Conservation (phyloP, 1,140 invertebrate species). For the Periplaneta americana region DNA sequence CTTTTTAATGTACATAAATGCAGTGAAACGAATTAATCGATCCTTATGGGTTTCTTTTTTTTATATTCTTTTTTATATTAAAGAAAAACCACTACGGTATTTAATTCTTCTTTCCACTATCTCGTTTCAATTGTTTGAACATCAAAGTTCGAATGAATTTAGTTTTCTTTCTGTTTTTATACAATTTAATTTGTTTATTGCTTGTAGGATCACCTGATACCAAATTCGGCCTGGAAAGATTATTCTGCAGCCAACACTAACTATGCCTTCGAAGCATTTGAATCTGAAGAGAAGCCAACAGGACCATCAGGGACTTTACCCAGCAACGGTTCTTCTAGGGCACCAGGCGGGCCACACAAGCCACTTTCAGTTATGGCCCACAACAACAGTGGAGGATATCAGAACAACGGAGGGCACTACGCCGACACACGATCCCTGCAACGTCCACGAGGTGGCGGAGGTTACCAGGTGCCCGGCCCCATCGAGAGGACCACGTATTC, state of each 20-base stretch:
- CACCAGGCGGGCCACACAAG: slow-evolving; percentile 3
- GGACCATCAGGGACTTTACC: slow-evolving; percentile 31
- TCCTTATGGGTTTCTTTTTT: no score
- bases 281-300: slow-evolving; percentile 64
- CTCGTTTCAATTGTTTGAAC: no score
- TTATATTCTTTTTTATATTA: no score
- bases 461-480: slow-evolving; percentile 26
- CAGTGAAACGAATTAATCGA: no score
- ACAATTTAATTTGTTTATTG: slow-evolving; percentile 5
- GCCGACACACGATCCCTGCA: slow-evolving; percentile 54
- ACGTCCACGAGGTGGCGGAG: slow-evolving; percentile 36
- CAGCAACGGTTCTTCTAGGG: slow-evolving; percentile 16
- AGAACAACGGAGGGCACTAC: slow-evolving; percentile 6
- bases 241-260: slow-evolving; percentile 78
- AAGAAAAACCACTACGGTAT: no score
- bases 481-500: slow-evolving; percentile 41
- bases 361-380: neutral
- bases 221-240: slow-evolving; percentile 80
- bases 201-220: slow-evolving; percentile 71
- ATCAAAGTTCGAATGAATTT: no score
- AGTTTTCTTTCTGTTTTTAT: neutral
- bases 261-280: slow-evolving; percentile 80
- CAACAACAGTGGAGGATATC: neutral
- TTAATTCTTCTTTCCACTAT: no score
- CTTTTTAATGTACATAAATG: no score